phyloP scores from a whole-genome alignment of 2,797 vertebrate genomes.

The Xenentodon cancila region DNA sequence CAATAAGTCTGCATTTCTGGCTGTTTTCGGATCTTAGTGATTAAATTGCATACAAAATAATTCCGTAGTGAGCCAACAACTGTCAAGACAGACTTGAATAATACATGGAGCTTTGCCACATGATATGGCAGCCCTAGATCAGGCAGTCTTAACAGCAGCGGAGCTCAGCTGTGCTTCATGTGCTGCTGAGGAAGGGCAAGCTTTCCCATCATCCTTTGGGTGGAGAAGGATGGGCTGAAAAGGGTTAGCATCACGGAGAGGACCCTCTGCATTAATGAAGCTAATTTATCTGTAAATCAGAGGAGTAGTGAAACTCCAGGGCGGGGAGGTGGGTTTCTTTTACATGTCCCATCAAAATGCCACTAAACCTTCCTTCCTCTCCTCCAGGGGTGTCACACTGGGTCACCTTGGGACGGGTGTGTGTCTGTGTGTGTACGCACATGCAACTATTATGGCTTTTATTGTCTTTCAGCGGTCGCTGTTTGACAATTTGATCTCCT shows the following conservation, averaged over 20 bases:
- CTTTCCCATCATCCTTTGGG: constrained; percentile 70
- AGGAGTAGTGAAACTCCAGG: constrained; percentile 59
- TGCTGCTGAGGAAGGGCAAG: constrained; percentile 65
- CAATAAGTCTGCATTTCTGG: constrained; percentile 62
- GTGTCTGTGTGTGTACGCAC: background rate
- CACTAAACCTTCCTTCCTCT: constrained; percentile 72
- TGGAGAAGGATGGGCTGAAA: constrained; percentile 62
- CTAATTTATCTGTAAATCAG: constrained; percentile 77
- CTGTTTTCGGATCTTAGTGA: constrained; percentile 68
- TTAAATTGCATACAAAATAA: constrained; percentile 73
- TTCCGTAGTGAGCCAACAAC: constrained; percentile 64
- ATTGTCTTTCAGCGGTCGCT: constrained; percentile 12
- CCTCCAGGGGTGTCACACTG: constrained; percentile 59
- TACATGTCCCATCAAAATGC: constrained; percentile 75
- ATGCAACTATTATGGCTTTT: background rate
- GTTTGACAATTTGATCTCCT: constrained; percentile 11
- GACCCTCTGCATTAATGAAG: constrained; percentile 72
- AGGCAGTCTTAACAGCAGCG: constrained; percentile 43
- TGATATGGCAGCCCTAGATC: constrained; percentile 59
- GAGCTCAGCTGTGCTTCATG: constrained; percentile 34
- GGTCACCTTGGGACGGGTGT: constrained; percentile 76
- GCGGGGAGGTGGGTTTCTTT: constrained; percentile 56
- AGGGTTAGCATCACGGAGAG: constrained; percentile 56
- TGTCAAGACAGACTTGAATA: constrained; percentile 68
- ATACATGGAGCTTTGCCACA: constrained; percentile 67